These are phyloP conservation scores for Rhinogobius similis DNA, from an alignment of 2,113 vertebrate species.

Conservation along the genomic window DNA sequence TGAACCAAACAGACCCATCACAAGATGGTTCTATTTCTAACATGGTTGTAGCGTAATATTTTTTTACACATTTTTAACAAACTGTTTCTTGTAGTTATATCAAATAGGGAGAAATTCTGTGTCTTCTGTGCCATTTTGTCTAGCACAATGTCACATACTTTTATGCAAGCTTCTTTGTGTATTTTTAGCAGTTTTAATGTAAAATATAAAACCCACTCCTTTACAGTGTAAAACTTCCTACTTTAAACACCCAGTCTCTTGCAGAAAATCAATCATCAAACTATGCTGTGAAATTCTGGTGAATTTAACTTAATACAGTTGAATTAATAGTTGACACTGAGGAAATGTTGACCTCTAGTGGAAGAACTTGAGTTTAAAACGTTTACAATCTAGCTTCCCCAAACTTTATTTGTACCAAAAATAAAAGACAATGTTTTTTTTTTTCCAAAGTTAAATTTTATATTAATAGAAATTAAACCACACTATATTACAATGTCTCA, in stretches of 20 bases:
- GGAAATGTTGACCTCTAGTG: constrained; percentile 60
- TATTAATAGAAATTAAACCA: constrained; percentile 70
- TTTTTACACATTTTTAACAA: too few species aligned
- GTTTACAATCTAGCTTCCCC: neutral
- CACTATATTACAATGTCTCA: constrained; percentile 67
- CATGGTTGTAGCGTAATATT: too few species aligned
- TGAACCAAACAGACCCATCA: too few species aligned
- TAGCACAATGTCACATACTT: too few species aligned
- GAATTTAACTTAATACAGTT: neutral
- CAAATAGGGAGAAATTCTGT: neutral
- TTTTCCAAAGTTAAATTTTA: constrained; percentile 76
- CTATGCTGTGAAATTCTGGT: neutral
- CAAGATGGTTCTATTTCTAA: neutral
- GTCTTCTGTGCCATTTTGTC: neutral
- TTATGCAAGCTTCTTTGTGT: too few species aligned
- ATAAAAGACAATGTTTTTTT: constrained; percentile 55
- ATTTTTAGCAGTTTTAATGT: too few species aligned
- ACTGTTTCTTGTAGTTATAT: neutral
- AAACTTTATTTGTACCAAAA: constrained; percentile 1
- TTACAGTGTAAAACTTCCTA: too few species aligned
- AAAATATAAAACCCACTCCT: too few species aligned
- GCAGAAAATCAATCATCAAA: neutral
- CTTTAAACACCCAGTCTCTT: too few species aligned
- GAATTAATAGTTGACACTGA: neutral
- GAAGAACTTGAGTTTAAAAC: constrained; percentile 1